phyloP scores from a whole-genome alignment of 1,140 invertebrate genomes.

The Idris sp. region DNA sequence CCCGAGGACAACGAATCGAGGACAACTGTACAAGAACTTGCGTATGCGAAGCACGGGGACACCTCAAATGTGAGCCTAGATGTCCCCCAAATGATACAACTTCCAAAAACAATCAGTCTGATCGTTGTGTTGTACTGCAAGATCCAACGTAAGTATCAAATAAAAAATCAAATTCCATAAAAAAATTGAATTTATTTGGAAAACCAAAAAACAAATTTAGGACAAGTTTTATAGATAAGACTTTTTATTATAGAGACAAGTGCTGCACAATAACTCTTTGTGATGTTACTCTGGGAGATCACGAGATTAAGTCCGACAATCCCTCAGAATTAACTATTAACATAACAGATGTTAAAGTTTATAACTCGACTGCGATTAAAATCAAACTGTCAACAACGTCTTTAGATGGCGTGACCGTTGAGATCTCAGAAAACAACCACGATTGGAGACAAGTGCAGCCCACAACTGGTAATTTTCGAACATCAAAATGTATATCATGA shows the following conservation, averaged over 20 bases:
- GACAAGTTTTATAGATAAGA: too few species aligned
- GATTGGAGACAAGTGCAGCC: slow-evolving; percentile 72
- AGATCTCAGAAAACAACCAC: slow-evolving; percentile 75
- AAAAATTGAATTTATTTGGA: too few species aligned
- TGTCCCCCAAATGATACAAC: slow-evolving; percentile 75
- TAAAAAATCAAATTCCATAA: too few species aligned
- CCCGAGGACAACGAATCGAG: slow-evolving; percentile 85
- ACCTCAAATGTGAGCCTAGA: slow-evolving; percentile 85
- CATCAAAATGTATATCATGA: too few species aligned
- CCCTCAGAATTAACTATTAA: slow-evolving; percentile 69
- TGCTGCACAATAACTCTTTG: slow-evolving; percentile 91
- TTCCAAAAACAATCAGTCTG: slow-evolving; percentile 69
- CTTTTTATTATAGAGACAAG: slow-evolving; percentile 80
- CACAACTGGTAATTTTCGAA: slow-evolving; percentile 65
- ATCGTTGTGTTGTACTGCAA: slow-evolving; percentile 71
- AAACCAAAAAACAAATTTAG: too few species aligned
- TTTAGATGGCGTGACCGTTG: slow-evolving; percentile 66
- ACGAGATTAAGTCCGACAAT: slow-evolving; percentile 80
- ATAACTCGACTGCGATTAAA: slow-evolving; percentile 75
- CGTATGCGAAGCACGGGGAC: slow-evolving; percentile 85
- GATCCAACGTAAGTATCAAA: slow-evolving; percentile 30
- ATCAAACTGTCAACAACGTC: slow-evolving; percentile 69
- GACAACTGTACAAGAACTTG: slow-evolving; percentile 89
- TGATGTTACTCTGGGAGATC: slow-evolving; percentile 86
- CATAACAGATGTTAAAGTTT: slow-evolving; percentile 72